phyloP scores from a whole-genome alignment of 1,140 invertebrate genomes.

The Aphelenchoides avenae region DNA sequence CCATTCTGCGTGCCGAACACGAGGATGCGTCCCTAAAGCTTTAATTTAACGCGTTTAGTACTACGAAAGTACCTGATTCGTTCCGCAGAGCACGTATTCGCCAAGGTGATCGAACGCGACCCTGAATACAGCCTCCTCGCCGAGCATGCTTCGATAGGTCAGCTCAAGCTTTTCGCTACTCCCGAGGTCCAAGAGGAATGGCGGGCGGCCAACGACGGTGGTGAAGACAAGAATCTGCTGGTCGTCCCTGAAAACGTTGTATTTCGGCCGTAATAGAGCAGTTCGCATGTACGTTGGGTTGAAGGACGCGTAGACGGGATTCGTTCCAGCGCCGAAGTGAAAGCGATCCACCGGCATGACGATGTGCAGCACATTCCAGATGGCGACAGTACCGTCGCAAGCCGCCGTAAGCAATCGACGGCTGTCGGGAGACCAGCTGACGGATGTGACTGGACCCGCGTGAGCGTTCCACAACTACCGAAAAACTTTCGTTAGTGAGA shows the following conservation, averaged over 20 bases:
- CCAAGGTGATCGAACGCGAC: conserved; percentile 36
- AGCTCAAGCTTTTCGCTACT: conserved; percentile 6
- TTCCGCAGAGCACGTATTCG: conserved; percentile 27
- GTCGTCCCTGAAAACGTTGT: conserved; percentile 42
- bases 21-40: conserved; percentile 31
- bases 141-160: too few species aligned
- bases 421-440: conserved; percentile 41
- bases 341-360: conserved; percentile 17
- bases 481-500: too few species aligned
- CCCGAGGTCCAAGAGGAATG: conserved; percentile 14
- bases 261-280: too few species aligned
- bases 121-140: conserved; percentile 39
- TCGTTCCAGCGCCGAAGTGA: conserved; percentile 19
- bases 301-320: conserved; percentile 27
- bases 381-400: conserved; percentile 34
- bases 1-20: conserved; percentile 34
- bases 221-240: conserved; percentile 33
- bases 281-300: conserved; percentile 35
- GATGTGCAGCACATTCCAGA: conserved; percentile 28
- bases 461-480: conserved; percentile 39
- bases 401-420: conserved; percentile 27
- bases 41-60: not conserved
- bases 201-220: conserved; percentile 9
- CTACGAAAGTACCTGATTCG: conserved; percentile 21
- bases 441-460: conserved; percentile 43